Evolutionary conservation across 2,888 invertebrate genomes (phyloP).

Genomic region (Synergus itoensis): DNA sequence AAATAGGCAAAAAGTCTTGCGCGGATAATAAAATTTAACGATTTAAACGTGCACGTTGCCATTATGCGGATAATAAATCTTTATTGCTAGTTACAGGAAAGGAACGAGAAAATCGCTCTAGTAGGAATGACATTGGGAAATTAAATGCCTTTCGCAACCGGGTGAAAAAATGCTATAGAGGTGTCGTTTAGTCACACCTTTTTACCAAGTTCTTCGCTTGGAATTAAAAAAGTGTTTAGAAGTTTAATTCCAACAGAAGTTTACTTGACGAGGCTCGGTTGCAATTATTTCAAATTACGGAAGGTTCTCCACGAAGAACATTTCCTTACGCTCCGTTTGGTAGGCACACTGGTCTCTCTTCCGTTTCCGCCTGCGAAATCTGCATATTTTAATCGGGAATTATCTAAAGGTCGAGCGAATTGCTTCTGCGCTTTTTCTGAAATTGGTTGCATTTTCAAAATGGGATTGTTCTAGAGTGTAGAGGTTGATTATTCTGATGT

Average conservation of each 20-base stretch:
- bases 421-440: slow-evolving; percentile 40
- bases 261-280: background rate
- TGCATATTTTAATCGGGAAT: slow-evolving; percentile 52
- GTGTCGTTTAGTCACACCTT: slow-evolving; percentile 3
- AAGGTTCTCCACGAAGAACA: background rate
- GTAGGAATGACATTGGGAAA: slow-evolving; percentile 34
- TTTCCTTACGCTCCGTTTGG: slow-evolving; percentile 50
- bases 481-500: slow-evolving; percentile 20
- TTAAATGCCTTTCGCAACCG: slow-evolving; percentile 29
- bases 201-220: background rate
- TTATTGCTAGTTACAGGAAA: slow-evolving; percentile 19
- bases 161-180: slow-evolving; percentile 8
- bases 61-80: slow-evolving; percentile 34
- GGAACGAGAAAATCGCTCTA: slow-evolving; percentile 16
- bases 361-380: slow-evolving; percentile 61
- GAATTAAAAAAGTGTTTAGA: background rate
- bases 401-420: slow-evolving; percentile 39
- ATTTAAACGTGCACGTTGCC: slow-evolving; percentile 17
- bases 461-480: slow-evolving; percentile 4
- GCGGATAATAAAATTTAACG: slow-evolving; percentile 33
- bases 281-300: slow-evolving; percentile 1
- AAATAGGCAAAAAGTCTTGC: slow-evolving; percentile 47
- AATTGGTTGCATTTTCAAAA: background rate
- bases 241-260: background rate
- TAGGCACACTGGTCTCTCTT: slow-evolving; percentile 55